These are phyloP conservation scores for Timema cristinae DNA, from an alignment of 2,888 invertebrate species.

Conservation along the genomic window DNA sequence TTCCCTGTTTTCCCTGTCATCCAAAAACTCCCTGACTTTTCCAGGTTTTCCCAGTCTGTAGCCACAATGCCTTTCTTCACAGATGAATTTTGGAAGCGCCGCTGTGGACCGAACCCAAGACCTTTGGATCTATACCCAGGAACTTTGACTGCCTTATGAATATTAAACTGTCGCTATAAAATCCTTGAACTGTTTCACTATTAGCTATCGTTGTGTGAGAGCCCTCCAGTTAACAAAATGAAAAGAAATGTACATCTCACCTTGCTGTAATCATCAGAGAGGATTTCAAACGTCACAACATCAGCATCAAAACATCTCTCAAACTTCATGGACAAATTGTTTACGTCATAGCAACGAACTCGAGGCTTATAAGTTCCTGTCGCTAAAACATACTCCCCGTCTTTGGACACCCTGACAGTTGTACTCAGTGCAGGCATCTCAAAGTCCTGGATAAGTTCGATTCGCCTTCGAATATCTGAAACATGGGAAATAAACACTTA, in stretches of 20 bases:
- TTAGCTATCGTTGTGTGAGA: too few relatives aligned
- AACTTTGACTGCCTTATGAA: too few relatives aligned
- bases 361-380: slow-evolving; percentile 96
- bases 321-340: slow-evolving; percentile 94
- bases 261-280: slow-evolving; percentile 96
- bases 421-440: slow-evolving; percentile 96
- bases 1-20: too few relatives aligned
- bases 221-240: too few relatives aligned
- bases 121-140: too few relatives aligned
- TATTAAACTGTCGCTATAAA: too few relatives aligned
- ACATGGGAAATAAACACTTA: slow-evolving; percentile 15
- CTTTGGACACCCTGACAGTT: slow-evolving; percentile 76
- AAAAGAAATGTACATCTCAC: slow-evolving; percentile 46
- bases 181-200: too few relatives aligned
- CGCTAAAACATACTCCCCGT: slow-evolving; percentile 88
- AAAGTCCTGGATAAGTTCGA: slow-evolving; percentile 98
- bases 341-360: slow-evolving; percentile 93
- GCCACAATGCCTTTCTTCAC: too few relatives aligned
- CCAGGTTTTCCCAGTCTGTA: too few relatives aligned
- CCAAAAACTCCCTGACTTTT: too few relatives aligned
- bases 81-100: too few relatives aligned
- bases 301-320: slow-evolving; percentile 97
- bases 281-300: slow-evolving; percentile 85
- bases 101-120: too few relatives aligned
- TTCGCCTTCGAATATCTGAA: slow-evolving; percentile 77